These are phyloP conservation scores for Xenotilapia flavipinnis DNA, from an alignment of 2,113 vertebrate species.

Conservation along the genomic window DNA sequence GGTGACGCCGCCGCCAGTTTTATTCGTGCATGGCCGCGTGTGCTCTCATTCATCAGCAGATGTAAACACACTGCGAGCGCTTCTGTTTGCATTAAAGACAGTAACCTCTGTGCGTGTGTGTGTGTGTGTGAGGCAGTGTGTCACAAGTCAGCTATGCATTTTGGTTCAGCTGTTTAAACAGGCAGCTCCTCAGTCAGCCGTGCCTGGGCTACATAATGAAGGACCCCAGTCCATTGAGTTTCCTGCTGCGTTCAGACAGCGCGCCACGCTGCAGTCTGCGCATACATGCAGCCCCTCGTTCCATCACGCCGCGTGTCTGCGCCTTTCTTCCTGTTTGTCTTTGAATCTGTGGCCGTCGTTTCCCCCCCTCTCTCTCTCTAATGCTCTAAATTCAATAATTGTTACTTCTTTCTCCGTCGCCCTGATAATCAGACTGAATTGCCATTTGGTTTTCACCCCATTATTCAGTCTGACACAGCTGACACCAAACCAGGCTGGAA, in stretches of 20 bases:
- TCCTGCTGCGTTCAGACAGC: slow-evolving; percentile 38
- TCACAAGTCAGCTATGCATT: slow-evolving; percentile 39
- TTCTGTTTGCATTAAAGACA: not conserved
- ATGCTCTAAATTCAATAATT: not conserved
- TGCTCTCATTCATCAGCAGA: not conserved
- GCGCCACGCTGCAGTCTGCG: slow-evolving; percentile 21
- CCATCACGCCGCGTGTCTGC: not conserved
- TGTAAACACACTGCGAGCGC: not conserved
- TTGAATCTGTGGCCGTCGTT: not conserved
- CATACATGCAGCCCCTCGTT: slow-evolving; percentile 10
- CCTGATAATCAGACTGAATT: not conserved
- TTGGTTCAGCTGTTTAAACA: slow-evolving; percentile 65
- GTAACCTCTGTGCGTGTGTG: not conserved
- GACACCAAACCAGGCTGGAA: not conserved
- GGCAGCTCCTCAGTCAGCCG: slow-evolving; percentile 58
- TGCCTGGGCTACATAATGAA: slow-evolving; percentile 68
- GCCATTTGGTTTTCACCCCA: not conserved
- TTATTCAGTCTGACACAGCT: not conserved
- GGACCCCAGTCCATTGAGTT: slow-evolving; percentile 61
- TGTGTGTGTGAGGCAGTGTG: not conserved
- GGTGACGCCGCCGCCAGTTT: not conserved
- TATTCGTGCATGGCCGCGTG: not conserved
- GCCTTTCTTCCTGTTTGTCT: slow-evolving; percentile 5
- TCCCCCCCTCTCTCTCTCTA: not conserved
- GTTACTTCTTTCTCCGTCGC: not conserved